phyloP scores from a whole-genome alignment of 2,113 vertebrate genomes.

The Passer domesticus region DNA sequence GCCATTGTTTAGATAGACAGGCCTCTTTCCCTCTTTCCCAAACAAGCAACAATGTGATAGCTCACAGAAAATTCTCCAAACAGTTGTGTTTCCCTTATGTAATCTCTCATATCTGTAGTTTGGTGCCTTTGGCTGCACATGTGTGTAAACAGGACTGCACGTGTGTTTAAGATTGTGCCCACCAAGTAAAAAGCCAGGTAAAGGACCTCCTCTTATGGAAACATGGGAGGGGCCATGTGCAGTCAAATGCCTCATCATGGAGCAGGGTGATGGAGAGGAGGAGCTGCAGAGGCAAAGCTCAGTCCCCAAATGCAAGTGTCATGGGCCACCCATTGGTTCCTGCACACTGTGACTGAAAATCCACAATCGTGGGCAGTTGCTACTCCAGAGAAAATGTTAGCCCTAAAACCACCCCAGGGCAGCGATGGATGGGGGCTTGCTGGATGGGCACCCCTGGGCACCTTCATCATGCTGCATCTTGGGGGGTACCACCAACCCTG shows the following conservation, averaged over 20 bases:
- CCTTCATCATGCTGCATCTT: background rate
- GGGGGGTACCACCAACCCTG: background rate
- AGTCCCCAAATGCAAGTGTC: fast-evolving
- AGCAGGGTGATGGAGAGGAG: background rate
- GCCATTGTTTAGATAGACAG: background rate
- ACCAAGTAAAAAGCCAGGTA: background rate
- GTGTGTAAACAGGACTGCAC: background rate
- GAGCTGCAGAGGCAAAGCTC: background rate
- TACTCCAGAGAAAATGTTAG: background rate
- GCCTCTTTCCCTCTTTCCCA: background rate
- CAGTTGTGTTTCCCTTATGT: background rate
- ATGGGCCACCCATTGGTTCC: fast-evolving
- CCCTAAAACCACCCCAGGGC: background rate
- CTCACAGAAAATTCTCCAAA: background rate
- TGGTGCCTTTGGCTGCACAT: background rate
- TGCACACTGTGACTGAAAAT: background rate
- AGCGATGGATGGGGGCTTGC: fast-evolving
- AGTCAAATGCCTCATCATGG: background rate
- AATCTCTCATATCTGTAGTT: background rate
- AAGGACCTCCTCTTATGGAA: background rate
- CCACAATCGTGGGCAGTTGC: background rate
- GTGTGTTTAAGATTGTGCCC: background rate
- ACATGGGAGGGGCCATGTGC: fast-evolving
- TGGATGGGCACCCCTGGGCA: background rate
- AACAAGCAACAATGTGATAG: background rate